Evolutionary conservation across 2,113 vertebrate genomes (phyloP).

Genomic region (Chloroceryle aenea): DNA sequence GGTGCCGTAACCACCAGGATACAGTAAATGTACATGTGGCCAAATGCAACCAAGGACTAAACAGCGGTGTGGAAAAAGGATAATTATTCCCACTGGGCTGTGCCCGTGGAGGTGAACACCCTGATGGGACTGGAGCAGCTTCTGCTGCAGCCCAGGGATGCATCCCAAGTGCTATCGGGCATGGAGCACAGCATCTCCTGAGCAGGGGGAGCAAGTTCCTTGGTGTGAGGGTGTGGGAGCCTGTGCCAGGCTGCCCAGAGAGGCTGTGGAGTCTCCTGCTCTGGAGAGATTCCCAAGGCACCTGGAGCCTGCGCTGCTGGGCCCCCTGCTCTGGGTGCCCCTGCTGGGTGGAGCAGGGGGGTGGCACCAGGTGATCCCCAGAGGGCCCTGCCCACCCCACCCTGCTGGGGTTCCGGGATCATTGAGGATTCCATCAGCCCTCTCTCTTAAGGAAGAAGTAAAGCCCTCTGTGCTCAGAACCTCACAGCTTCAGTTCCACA

Average conservation of each 20-base stretch:
- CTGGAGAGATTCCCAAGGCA: too few species aligned
- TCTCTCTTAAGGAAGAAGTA: not conserved
- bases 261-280: too few species aligned
- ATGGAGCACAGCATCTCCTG: too few species aligned
- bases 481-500: accelerated
- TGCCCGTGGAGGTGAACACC: not conserved
- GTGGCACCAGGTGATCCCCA: too few species aligned
- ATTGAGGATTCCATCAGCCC: not conserved
- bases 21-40: accelerated
- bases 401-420: not conserved
- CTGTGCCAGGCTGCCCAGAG: too few species aligned
- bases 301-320: too few species aligned
- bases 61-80: accelerated
- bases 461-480: not conserved
- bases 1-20: accelerated
- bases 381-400: too few species aligned
- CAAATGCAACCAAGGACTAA: not conserved
- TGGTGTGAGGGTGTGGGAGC: too few species aligned
- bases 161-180: not conserved
- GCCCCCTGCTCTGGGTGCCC: too few species aligned
- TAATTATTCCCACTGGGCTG: not conserved
- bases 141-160: not conserved
- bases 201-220: too few species aligned
- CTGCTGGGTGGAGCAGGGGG: too few species aligned
- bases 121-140: not conserved